Evolutionary conservation across 2,888 invertebrate genomes (phyloP).

Genomic region (Cerastis leucographa): DNA sequence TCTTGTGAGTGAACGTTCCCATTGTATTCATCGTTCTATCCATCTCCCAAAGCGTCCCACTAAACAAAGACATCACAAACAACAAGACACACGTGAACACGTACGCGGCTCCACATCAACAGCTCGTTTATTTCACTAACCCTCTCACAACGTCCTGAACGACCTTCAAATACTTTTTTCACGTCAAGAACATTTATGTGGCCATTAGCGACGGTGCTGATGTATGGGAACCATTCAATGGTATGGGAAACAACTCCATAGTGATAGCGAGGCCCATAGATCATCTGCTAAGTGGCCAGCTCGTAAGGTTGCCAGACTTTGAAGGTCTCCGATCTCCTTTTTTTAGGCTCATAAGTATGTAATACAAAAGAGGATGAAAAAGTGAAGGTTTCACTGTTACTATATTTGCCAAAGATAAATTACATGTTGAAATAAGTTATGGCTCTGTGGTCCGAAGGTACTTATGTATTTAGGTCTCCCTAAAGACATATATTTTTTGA

Average conservation of each 20-base stretch:
- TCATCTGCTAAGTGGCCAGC: constrained; percentile 50
- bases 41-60: neutral
- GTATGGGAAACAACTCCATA: constrained; percentile 45
- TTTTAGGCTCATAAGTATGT: neutral
- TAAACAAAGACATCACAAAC: constrained; percentile 3
- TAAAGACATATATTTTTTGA: constrained; percentile 2
- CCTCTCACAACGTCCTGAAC: constrained; percentile 11
- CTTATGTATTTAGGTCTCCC: constrained; percentile 24
- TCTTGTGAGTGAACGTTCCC: neutral
- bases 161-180: constrained; percentile 40
- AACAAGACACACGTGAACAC: neutral
- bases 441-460: neutral
- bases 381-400: neutral
- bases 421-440: constrained; percentile 39
- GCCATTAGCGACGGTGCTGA: constrained; percentile 53
- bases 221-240: constrained; percentile 51
- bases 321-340: constrained; percentile 37
- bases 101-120: constrained; percentile 23
- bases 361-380: constrained; percentile 15
- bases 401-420: constrained; percentile 37
- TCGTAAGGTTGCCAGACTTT: constrained; percentile 11
- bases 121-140: constrained; percentile 38
- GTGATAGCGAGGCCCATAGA: constrained; percentile 31
- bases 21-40: neutral
- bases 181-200: constrained; percentile 51